Percentiles rank a stretch among this genome's conserved stretches.
Evolutionary conservation across 2,113 vertebrate species (phyloP).

Genomic region (Phrynocephalus versicolor): DNA sequence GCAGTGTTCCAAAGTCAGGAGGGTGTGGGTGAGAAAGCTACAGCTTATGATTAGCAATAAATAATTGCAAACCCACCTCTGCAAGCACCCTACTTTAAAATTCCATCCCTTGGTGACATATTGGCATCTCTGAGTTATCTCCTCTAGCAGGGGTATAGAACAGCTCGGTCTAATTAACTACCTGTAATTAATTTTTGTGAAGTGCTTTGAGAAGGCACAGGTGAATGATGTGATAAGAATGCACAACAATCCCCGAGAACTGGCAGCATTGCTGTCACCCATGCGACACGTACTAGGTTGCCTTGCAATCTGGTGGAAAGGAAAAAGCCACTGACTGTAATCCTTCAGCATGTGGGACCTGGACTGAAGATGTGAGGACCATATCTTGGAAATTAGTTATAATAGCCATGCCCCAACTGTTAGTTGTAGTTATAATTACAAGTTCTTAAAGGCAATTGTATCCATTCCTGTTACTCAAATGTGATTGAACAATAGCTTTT

Average conservation of each 20-base stretch:
- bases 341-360: not conserved
- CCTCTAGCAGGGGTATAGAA: constrained; percentile 24
- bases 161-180: constrained; percentile 56
- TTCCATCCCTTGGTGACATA: not conserved
- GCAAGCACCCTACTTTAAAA: not conserved
- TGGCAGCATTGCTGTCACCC: not conserved
- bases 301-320: not conserved
- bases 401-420: not conserved
- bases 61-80: constrained; percentile 8
- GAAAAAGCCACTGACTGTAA: not conserved
- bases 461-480: too few relatives aligned
- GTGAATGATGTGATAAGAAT: constrained; percentile 37
- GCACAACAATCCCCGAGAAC: constrained; percentile 2
- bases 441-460: not conserved
- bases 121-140: constrained; percentile 29
- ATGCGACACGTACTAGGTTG: not conserved
- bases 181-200: constrained; percentile 63
- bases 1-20: not conserved
- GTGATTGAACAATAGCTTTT: too few relatives aligned
- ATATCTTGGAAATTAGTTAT: not conserved
- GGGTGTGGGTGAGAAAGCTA: constrained; percentile 2
- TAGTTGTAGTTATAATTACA: not conserved
- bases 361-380: not conserved
- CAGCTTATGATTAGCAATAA: constrained; percentile 16
- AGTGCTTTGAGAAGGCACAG: constrained; percentile 42